Evolutionary conservation across 64 coral and sea anemone genomes (phyloP).

Genomic region (Pocillopora verrucosa): DNA sequence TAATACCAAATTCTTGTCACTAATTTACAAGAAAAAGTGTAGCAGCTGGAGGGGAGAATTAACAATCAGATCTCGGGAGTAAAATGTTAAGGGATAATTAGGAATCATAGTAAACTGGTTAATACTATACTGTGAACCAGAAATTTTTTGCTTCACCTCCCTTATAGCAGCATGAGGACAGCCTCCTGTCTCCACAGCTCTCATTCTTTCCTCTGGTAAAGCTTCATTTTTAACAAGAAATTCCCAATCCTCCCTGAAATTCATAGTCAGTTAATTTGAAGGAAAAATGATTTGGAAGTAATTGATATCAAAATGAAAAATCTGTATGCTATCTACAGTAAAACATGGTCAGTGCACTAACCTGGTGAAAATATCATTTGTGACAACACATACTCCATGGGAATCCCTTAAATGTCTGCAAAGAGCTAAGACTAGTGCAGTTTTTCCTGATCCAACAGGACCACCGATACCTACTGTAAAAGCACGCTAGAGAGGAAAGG

Average conservation of each 20-base stretch:
- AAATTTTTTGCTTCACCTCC: slow-evolving; percentile 33
- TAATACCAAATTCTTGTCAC: too few species aligned
- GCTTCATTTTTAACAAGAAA: slow-evolving; percentile 83
- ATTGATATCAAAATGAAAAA: background rate
- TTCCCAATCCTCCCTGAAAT: slow-evolving; percentile 81
- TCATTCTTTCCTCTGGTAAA: slow-evolving; percentile 73
- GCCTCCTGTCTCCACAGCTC: slow-evolving; percentile 74
- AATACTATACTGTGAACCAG: too few species aligned
- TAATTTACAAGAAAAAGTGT: too few species aligned
- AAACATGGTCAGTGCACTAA: background rate
- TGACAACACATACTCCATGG: slow-evolving; percentile 70
- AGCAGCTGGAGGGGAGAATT: too few species aligned
- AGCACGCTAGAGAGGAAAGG: slow-evolving; percentile 50
- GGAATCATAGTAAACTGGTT: too few species aligned
- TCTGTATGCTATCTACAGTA: background rate
- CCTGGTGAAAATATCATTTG: slow-evolving; percentile 87
- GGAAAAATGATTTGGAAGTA: too few species aligned
- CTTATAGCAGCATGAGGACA: slow-evolving; percentile 84
- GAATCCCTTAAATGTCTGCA: slow-evolving; percentile 75
- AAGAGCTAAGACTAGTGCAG: slow-evolving; percentile 66
- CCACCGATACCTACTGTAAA: slow-evolving; percentile 82
- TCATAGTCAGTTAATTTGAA: background rate
- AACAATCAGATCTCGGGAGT: background rate
- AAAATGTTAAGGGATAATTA: too few species aligned
- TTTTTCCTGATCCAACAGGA: slow-evolving; percentile 79